phyloP scores from a whole-genome alignment of 2,113 vertebrate species.

The Ifrita kowaldi region DNA sequence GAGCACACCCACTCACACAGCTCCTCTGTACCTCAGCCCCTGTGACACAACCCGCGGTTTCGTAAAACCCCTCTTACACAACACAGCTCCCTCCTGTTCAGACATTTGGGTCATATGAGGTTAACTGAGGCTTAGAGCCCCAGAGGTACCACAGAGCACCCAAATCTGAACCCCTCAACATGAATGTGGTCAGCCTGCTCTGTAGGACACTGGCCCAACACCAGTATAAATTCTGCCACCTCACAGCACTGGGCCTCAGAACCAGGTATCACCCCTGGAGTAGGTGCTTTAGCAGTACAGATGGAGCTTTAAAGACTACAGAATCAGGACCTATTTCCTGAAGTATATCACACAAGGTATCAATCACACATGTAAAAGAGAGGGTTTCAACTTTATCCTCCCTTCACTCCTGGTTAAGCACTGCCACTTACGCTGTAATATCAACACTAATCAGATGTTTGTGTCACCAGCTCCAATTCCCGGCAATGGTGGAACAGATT shows the following conservation, averaged over 20 bases:
- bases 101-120: background rate
- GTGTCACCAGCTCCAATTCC: background rate
- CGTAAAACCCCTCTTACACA: background rate
- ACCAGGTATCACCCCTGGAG: background rate
- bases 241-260: background rate
- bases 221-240: background rate
- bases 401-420: background rate
- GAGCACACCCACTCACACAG: background rate
- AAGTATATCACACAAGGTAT: background rate
- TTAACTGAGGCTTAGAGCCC: background rate
- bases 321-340: background rate
- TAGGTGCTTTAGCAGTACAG: fast-evolving
- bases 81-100: background rate
- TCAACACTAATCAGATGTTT: background rate
- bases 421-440: background rate
- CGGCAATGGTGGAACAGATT: background rate
- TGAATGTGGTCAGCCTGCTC: background rate
- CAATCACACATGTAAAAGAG: background rate
- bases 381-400: background rate
- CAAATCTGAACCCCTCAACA: background rate
- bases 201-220: background rate
- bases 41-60: background rate
- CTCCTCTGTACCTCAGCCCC: background rate
- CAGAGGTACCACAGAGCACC: background rate
- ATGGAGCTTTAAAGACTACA: background rate